These are phyloP conservation scores for Phalacrocorax aristotelis DNA, from an alignment of 2,113 vertebrate genomes.

Conservation along the genomic window DNA sequence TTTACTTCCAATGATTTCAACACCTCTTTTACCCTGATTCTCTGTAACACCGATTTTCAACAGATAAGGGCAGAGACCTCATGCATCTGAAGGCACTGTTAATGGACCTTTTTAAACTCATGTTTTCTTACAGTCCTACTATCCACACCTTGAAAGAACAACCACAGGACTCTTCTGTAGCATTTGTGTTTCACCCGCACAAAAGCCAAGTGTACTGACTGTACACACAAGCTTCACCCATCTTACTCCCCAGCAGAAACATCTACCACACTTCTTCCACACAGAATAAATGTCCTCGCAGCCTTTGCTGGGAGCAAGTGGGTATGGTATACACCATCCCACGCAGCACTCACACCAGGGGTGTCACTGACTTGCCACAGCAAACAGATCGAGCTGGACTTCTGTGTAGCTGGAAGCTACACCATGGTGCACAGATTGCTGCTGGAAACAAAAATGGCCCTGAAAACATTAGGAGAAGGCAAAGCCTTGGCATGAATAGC, in stretches of 20 bases:
- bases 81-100: neutral
- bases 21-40: neutral
- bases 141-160: neutral
- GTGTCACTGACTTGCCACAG: too few species aligned
- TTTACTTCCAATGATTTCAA: neutral
- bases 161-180: neutral
- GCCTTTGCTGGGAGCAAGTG: neutral
- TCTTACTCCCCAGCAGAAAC: neutral
- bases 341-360: neutral
- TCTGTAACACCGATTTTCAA: neutral
- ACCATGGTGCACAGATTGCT: rapidly evolving
- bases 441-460: neutral
- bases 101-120: neutral
- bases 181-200: neutral
- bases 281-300: neutral
- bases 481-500: neutral
- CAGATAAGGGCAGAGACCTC: neutral
- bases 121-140: neutral
- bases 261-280: neutral
- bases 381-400: neutral
- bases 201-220: neutral
- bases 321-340: too few species aligned
- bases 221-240: neutral
- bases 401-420: neutral
- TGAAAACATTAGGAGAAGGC: neutral